phyloP scores from a whole-genome alignment of 2,797 vertebrate species.

The Euthynnus affinis region DNA sequence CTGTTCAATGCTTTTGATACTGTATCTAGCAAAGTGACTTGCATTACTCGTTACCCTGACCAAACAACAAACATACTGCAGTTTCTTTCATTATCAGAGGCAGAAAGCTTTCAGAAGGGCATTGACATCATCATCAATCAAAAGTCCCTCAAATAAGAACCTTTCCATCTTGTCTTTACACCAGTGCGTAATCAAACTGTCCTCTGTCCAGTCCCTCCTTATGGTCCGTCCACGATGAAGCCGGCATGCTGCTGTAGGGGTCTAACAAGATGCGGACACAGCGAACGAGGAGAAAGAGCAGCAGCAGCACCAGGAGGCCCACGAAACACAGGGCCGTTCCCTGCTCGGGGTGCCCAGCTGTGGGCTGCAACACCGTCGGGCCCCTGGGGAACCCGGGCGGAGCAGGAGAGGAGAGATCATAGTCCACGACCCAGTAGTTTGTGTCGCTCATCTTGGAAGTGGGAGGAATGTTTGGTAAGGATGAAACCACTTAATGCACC shows the following conservation, averaged over 20 bases:
- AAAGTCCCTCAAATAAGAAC: conserved; percentile 1
- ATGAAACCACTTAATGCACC: background rate
- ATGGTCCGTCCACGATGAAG: conserved; percentile 94
- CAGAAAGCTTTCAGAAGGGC: background rate
- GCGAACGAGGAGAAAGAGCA: conserved; percentile 93
- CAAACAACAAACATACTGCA: background rate
- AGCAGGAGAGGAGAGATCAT: conserved; percentile 74
- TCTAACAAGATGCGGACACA: conserved; percentile 95
- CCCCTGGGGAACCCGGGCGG: conserved; percentile 70
- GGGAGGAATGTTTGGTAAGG: conserved; percentile 4
- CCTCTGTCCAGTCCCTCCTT: conserved; percentile 93
- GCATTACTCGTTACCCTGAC: background rate
- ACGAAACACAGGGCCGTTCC: conserved; percentile 93
- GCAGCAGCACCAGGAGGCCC: conserved; percentile 91
- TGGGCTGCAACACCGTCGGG: conserved; percentile 72
- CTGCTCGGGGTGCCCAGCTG: conserved; percentile 87
- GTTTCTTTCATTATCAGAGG: conserved; percentile 5
- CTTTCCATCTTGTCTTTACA: conserved; percentile 74
- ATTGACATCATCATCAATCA: background rate
- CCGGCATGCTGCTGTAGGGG: conserved; percentile 96
- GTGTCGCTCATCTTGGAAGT: conserved; percentile 76
- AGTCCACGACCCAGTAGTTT: conserved; percentile 81
- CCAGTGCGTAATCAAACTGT: conserved; percentile 93
- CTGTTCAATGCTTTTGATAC: background rate
- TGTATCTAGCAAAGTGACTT: background rate